Evolutionary conservation across 1,140 invertebrate species (phyloP).

Genomic region (Trichoplusia ni): DNA sequence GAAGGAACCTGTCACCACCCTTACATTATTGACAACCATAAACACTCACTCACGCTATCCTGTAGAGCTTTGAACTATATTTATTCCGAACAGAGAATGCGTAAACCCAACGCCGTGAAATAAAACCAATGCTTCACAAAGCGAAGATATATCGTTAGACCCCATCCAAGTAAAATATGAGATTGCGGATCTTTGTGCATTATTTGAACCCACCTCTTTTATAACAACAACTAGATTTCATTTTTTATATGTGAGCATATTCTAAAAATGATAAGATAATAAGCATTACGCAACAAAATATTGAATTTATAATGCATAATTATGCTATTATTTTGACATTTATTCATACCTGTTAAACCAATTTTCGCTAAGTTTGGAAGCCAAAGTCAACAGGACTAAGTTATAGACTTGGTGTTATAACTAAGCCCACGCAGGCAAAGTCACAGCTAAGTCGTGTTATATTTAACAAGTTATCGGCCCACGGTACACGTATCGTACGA

Average conservation of each 20-base stretch:
- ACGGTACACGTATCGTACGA: background rate
- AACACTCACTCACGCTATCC: constrained; percentile 9
- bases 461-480: background rate
- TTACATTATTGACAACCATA: constrained; percentile 15
- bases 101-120: background rate
- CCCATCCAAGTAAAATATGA: background rate
- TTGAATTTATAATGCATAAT: no score
- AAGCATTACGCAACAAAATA: no score
- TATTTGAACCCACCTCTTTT: background rate
- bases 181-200: background rate
- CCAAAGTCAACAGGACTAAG: no score
- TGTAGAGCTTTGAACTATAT: background rate
- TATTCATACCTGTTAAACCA: no score
- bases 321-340: no score
- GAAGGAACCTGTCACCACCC: constrained; percentile 6
- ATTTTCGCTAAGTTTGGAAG: no score
- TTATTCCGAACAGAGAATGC: background rate
- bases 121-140: background rate
- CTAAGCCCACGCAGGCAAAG: no score
- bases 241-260: no score
- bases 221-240: no score
- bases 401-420: no score
- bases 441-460: no score
- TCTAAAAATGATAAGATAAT: background rate
- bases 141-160: background rate